phyloP scores from a whole-genome alignment of 1,140 invertebrate species.

The Aphelenchoides avenae region DNA sequence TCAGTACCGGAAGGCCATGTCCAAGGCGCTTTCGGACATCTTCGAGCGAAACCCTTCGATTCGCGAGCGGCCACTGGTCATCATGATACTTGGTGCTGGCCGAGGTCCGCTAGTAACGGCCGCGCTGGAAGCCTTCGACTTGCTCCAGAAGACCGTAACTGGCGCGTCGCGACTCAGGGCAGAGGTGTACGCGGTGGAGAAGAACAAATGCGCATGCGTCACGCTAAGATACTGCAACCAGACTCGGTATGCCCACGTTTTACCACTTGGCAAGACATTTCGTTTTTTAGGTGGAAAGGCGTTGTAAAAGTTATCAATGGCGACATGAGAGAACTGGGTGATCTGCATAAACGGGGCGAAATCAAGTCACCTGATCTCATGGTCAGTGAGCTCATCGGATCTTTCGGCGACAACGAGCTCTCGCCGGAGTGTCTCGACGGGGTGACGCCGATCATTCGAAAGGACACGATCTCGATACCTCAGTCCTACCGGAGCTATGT shows the following conservation, averaged over 20 bases:
- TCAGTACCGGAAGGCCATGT: slow-evolving; percentile 74
- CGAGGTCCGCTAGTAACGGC: slow-evolving; percentile 80
- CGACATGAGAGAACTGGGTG: slow-evolving; percentile 81
- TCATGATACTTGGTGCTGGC: slow-evolving; percentile 71
- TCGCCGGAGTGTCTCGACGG: slow-evolving; percentile 97
- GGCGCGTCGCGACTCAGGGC: neutral
- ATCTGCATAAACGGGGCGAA: slow-evolving; percentile 1
- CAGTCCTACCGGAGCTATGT: slow-evolving; percentile 39
- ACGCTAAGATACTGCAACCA: slow-evolving; percentile 65
- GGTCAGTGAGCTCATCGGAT: slow-evolving; percentile 83
- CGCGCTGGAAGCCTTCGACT: slow-evolving; percentile 28
- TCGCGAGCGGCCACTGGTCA: slow-evolving; percentile 1
- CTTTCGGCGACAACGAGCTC: slow-evolving; percentile 97
- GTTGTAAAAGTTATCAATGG: slow-evolving; percentile 72
- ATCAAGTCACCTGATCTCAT: slow-evolving; percentile 73
- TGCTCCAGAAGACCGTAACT: neutral
- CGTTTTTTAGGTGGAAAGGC: slow-evolving; percentile 56
- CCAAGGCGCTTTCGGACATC: slow-evolving; percentile 61
- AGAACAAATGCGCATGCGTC: slow-evolving; percentile 91
- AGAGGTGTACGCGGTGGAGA: slow-evolving; percentile 70
- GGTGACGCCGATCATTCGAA: slow-evolving; percentile 64
- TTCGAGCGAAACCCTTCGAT: slow-evolving; percentile 15
- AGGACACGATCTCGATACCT: slow-evolving; percentile 47
- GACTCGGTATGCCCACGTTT: slow-evolving; percentile 12
- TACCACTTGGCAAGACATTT: neutral